Base-by-base conservation (phyloP, 2,113 vertebrate genomes). In the Gallinago undulata region DNA sequence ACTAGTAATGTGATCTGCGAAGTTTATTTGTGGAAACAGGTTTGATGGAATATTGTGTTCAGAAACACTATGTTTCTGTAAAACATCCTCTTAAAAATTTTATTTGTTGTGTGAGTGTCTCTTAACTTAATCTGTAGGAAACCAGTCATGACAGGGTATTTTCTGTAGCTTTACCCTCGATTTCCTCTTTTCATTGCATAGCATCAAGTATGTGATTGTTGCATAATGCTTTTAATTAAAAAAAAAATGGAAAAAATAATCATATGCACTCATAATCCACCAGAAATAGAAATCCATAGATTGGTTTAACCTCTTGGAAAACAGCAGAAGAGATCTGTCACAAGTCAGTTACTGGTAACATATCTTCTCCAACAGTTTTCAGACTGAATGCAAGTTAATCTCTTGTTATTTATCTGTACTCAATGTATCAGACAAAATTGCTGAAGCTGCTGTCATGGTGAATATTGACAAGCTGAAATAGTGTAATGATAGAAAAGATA, bases 311-410 rank as follows among this genome's bases (percentile, higher is more conserved):
- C 75, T 89, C 78, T 89, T 95, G 93, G 63, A 96, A 97, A 85
- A 48, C 56, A 95, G 59, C 79, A 76, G 69, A 89, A 97, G 91
- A 96, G 84, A 48, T 93, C 89, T 90, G 50, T 69, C 89, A 79
- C 90, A 97, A 96, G 83, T 95, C 93, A 92, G 73, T 97, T 97
- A 95, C 31, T 15, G 56, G 96, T 98, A 98, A 96, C 70, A n/a
- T 85, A 93, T 96, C 95, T 97, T 91, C 57, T 76, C 37, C 72
- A 75, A 82, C 76, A 89, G 50, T 95, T 97, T 97, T 79, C 60
- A 92, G 78, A 94, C 78, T 97, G 93, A 77, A 89, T 90, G 67
- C 89, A 60, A 85, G 79, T 96, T 97, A 92, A 95, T 93, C 94
- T 96, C 66, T 92, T 89, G 23, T 69, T 96, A 72, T 96, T 97